Conservation (phyloP, 2,888 invertebrate genomes). For the Leptinotarsa rubiginosa region DNA sequence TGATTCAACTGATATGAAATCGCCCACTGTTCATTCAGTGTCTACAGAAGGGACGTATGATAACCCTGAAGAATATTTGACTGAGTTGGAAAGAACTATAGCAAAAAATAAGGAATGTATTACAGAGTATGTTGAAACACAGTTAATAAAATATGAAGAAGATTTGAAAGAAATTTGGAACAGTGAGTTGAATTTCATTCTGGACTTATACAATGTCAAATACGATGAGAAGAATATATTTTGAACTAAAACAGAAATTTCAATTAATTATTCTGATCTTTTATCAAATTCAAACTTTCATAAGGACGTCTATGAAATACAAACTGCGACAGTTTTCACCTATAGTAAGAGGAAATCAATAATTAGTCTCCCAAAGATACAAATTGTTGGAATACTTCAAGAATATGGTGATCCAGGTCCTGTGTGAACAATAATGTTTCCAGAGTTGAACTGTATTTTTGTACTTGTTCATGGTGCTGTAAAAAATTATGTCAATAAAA, state of each 20-base stretch:
- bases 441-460: constrained; percentile 94
- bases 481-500: constrained; percentile 60
- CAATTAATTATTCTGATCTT: neutral
- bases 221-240: constrained; percentile 47
- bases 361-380: constrained; percentile 83
- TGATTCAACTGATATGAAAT: neutral
- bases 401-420: constrained; percentile 94
- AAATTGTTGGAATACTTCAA: constrained; percentile 98
- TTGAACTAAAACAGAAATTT: constrained; percentile 17
- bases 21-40: neutral
- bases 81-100: constrained; percentile 31
- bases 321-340: neutral
- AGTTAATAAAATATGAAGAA: constrained; percentile 41
- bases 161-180: constrained; percentile 52
- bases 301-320: constrained; percentile 4
- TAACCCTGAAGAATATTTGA: constrained; percentile 30
- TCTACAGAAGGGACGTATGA: constrained; percentile 16
- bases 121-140: constrained; percentile 43
- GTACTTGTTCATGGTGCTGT: constrained; percentile 97
- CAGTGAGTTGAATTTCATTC: constrained; percentile 50
- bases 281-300: constrained; percentile 1
- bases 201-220: constrained; percentile 54
- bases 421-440: constrained; percentile 96
- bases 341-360: constrained; percentile 29
- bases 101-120: constrained; percentile 30